Evolutionary conservation across 2,797 vertebrate genomes (phyloP), one percentile per base, ranked within the genome.

Genomic region (Choloepus didactylus): DNA sequence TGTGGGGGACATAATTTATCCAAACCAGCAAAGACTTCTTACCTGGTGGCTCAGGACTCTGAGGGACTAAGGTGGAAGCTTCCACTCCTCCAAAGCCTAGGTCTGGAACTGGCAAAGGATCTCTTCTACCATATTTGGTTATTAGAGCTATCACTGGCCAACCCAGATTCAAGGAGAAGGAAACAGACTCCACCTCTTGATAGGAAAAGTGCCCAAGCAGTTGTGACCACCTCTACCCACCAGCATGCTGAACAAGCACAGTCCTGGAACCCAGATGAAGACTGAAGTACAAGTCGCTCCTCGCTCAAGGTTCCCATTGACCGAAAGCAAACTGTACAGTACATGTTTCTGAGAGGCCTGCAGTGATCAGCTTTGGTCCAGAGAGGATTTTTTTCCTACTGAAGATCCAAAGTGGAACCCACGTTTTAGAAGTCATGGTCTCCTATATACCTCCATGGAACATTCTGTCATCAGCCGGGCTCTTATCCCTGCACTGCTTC

Each of bases 61-160:
- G 11, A 9, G 56, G 87, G 29, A 72, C 3, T 69, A 64, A 21
- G 9, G 9, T 27, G 46, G 4, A 79, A 6, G 21, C 70, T 49
- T 10, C 9, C 18, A 38, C 4, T n/a, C 16, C 1, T 23, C 82
- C 76, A 81, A 23, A 80, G 46, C 9, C 70, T 60, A 38, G 6
- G 11, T 44, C 46, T 66, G 46, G 27, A 80, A 85, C 6, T 41
- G 29, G 21, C 7, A 4, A 23, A 62, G 51, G 4, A 27, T 54
- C 4, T 5, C 6, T 69, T 49, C 69, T 46, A 21, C 7, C 3
- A 23, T 19, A 27, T 6, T 38, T 5, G 0, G 54, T 27, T 49
- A 2, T 54, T 44, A 15, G 69, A 56, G 54, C 4, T 10, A n/a
- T 59, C 81, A 29, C 6, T 44, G 60, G 31, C 44, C 66, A 80